phyloP scores from a whole-genome alignment of 2,888 invertebrate genomes.

The Dicycla oo region DNA sequence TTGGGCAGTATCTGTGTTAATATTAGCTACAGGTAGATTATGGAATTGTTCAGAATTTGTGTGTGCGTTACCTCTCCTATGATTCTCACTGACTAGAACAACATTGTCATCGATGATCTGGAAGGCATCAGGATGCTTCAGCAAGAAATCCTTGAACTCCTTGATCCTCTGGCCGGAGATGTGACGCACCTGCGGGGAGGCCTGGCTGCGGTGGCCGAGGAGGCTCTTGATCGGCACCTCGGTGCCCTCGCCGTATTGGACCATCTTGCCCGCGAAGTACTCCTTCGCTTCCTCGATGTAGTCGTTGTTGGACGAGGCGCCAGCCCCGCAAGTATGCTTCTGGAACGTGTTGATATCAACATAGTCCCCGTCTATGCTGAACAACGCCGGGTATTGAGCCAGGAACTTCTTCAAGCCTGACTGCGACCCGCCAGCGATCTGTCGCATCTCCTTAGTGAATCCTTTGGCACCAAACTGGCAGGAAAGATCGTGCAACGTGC shows the following conservation, averaged over 20 bases:
- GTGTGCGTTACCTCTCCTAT: conserved; percentile 92
- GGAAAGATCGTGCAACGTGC: conserved; percentile 99
- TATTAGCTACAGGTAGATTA: conserved; percentile 93
- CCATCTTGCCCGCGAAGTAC: conserved; percentile 98
- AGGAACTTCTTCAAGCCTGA: conserved; percentile 99
- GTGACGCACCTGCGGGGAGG: conserved; percentile 98
- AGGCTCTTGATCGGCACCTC: conserved; percentile 99
- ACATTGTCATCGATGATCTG: conserved; percentile 96
- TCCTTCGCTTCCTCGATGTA: conserved; percentile 99
- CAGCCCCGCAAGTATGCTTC: conserved; percentile 90
- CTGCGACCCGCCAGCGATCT: conserved; percentile 98
- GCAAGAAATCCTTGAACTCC: conserved; percentile 97
- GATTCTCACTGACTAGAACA: conserved; percentile 93
- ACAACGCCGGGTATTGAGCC: conserved; percentile 98
- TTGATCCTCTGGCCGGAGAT: conserved; percentile 98
- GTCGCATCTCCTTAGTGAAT: conserved; percentile 99
- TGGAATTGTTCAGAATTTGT: conserved; percentile 92
- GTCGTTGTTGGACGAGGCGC: conserved; percentile 93
- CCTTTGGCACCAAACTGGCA: conserved; percentile 99
- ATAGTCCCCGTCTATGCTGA: conserved; percentile 98
- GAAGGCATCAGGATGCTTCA: conserved; percentile 96
- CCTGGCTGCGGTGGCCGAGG: conserved; percentile 98
- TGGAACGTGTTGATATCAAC: conserved; percentile 96
- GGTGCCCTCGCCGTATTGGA: conserved; percentile 98
- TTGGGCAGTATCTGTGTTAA: conserved; percentile 96